These are phyloP conservation scores for Takifugu flavidus DNA, from an alignment of 2,113 vertebrate genomes.

Conservation along the genomic window DNA sequence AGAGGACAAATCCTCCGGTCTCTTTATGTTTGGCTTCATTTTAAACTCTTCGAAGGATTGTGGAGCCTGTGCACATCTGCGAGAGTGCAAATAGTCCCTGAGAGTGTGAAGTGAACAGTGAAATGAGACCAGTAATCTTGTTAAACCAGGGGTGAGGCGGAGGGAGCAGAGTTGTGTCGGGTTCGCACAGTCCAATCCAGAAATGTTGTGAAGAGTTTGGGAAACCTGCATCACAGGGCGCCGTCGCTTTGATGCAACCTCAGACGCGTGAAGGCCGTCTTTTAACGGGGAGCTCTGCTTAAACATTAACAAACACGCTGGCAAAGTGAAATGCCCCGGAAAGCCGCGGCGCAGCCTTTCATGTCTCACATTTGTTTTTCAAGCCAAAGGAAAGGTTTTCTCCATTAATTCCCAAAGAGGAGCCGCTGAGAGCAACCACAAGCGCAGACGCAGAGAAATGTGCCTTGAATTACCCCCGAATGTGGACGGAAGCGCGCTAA, in stretches of 20 bases:
- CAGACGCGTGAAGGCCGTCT: constrained; percentile 2
- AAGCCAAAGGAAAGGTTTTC: constrained; percentile 8
- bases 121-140: constrained; percentile 36
- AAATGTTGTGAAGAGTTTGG: constrained; percentile 10
- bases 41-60: constrained; percentile 6
- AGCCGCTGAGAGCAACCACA: constrained; percentile 9
- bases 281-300: constrained; percentile 4
- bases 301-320: constrained; percentile 3
- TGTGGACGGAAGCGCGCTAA: constrained; percentile 14
- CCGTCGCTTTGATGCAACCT: neutral
- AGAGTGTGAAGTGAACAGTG: constrained; percentile 26
- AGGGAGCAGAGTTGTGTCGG: neutral
- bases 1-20: neutral
- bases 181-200: constrained; percentile 36
- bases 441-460: constrained; percentile 2
- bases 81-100: constrained; percentile 16
- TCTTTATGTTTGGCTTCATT: constrained; percentile 10
- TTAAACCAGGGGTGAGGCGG: constrained; percentile 33
- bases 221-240: neutral
- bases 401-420: constrained; percentile 7
- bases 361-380: neutral
- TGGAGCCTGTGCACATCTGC: constrained; percentile 27
- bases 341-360: neutral
- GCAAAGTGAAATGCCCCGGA: neutral
- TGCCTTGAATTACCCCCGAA: neutral